Evolutionary conservation across 2,888 invertebrate species (phyloP), one percentile per base, ranked within the genome.

Genomic region (Ophonus ardosiacus): DNA sequence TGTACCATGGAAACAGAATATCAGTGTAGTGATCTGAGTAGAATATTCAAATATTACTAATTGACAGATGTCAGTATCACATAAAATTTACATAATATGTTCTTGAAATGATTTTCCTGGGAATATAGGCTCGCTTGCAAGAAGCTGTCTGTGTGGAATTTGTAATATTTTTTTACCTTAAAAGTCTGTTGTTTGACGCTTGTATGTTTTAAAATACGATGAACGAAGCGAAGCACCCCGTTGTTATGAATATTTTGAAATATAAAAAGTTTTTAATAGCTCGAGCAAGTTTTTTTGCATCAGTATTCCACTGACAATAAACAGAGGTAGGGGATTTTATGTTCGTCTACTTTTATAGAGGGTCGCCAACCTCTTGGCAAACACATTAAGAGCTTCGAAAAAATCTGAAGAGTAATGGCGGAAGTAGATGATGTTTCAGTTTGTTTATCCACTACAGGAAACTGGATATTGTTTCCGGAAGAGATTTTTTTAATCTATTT

Each of bases 221-320:
- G 24, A 68, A 15, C 68, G 38, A 68, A 68, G 31, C 68, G 38
- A 68, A 24, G 68, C 38, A 0, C 38, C n/a, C 13, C 15, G 68
- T n/a, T 38, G 15, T 38, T 68, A 68, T 68, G 68, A 68, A 68
- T 68, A 68, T 68, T 68, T 68, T 15, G 31, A 15, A 15, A 24
- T 15, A 38, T 68, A 38, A 68, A 68, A 68, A 68, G 68, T 68
- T 68, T 65, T 68, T 68, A 68, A 68, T 68, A 38, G 68, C 68
- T 13, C 0, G 68, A 68, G 68, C 31, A 68, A 68, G 31, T 31
- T n/a, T 68, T 68, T 68, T 68, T 68, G 8, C 38, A 68, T 68
- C 38, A 68, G 68, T 38, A 68, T 68, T 38, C 68, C 38, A 68
- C 7, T 68, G 68, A 38, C 68, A 68, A 38, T 68, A 68, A 68